These are phyloP conservation scores for Lepetodrilus schrolli DNA, from an alignment of 2,888 invertebrate species.

Conservation along the genomic window DNA sequence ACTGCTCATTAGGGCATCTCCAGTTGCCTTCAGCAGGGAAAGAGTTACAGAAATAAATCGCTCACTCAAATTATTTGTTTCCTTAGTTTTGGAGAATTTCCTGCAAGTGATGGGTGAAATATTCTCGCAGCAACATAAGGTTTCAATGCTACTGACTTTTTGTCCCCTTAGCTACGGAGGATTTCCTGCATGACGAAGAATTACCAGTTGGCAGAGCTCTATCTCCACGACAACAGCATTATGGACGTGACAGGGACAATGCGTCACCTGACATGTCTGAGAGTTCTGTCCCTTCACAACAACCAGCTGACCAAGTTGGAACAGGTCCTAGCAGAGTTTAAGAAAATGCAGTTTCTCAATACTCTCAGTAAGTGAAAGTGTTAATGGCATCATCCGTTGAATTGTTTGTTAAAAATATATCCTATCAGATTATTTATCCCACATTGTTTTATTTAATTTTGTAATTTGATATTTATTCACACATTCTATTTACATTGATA, in stretches of 20 bases:
- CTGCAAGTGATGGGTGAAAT: background rate
- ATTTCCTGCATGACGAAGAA: constrained; percentile 60
- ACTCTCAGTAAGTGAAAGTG: constrained; percentile 63
- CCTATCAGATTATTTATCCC: too few relatives aligned
- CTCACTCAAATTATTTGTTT: background rate
- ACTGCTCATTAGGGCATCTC: too few relatives aligned
- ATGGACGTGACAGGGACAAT: constrained; percentile 62
- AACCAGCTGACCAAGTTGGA: constrained; percentile 71
- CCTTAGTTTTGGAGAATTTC: background rate
- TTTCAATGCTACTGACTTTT: too few relatives aligned
- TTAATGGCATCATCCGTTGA: too few relatives aligned
- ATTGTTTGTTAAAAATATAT: too few relatives aligned
- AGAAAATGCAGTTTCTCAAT: constrained; percentile 65
- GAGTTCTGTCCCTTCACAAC: constrained; percentile 69
- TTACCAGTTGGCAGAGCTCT: constrained; percentile 65
- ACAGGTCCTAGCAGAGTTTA: constrained; percentile 62
- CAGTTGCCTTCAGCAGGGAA: too few relatives aligned
- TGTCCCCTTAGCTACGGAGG: constrained; percentile 55
- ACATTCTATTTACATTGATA: too few relatives aligned
- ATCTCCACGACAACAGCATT: constrained; percentile 69
- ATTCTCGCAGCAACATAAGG: too few relatives aligned
- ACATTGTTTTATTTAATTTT: too few relatives aligned
- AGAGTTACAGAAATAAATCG: background rate
- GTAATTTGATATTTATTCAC: too few relatives aligned
- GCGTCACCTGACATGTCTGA: constrained; percentile 64